Evolutionary conservation across 2,113 vertebrate species (phyloP).

Genomic region (Sterna hirundo): DNA sequence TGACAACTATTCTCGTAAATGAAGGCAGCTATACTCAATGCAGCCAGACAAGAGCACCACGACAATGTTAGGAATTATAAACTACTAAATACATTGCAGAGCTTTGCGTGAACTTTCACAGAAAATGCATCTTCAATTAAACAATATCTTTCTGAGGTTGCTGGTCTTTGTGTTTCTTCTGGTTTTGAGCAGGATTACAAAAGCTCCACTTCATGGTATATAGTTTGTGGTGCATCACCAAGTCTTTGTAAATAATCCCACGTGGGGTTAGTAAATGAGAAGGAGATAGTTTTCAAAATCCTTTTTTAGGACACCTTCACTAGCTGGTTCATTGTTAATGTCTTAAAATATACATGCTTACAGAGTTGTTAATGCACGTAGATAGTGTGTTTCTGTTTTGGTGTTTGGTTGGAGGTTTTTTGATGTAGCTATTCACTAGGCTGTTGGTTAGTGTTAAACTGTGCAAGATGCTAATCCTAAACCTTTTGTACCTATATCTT

Average conservation of each 20-base stretch:
- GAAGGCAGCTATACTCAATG: not conserved
- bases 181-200: not conserved
- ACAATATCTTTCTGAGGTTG: not conserved
- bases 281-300: not conserved
- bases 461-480: not conserved
- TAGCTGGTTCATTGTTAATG: not conserved
- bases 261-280: not conserved
- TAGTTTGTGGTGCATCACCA: not conserved
- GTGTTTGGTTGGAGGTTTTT: not conserved
- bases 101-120: not conserved
- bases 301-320: not conserved
- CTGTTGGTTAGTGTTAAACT: not conserved
- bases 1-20: not conserved
- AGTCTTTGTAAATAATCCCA: not conserved
- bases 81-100: not conserved
- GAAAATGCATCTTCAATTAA: not conserved
- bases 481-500: not conserved
- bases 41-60: not conserved
- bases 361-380: not conserved
- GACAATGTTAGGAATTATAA: not conserved
- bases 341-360: not conserved
- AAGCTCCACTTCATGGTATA: not conserved
- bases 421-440: not conserved
- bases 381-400: not conserved
- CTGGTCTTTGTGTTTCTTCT: not conserved